Evolutionary conservation across 2,888 invertebrate species (phyloP), one percentile per base, ranked within the genome.

Genomic region (Dicycla oo): DNA sequence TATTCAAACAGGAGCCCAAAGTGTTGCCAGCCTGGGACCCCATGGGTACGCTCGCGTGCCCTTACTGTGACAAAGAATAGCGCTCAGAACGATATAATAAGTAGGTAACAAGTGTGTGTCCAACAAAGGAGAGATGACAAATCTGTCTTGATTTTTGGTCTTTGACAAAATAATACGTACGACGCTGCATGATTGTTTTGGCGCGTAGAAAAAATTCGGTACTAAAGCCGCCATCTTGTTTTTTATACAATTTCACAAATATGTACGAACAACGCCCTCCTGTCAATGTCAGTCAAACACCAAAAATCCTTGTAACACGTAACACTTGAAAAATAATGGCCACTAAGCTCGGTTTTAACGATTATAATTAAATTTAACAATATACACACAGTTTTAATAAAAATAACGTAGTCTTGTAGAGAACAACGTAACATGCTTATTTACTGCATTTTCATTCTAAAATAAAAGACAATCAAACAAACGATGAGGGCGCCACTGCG

Each of bases 21-120:
- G 97, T 98, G 51, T 94, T 99, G 88, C 99, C 99, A 5, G 98
- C 99, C 0, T 99, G 99, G 99, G 99, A 99, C 93, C 99, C 99
- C 3, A 98, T 99, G 98, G 99, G 99, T 72, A 98, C 98, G 3
- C 96, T 98, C 73, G 98, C 98, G 63, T 95, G 95, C 67, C 91
- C 94, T 0, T 70, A 91, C 3, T 95, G 95, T 82, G 83, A 75
- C 69, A 87, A 90, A 73, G 89, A 94, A 83, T 92, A 90, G 84
- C 69, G 54, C 61, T 72, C 47, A 18, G n/a, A n/a, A n/a, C n/a
- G 4, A 51, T 10, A 53, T 34, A 18, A 15, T 53, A 64, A 15
- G 60, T 73, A 51, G 51, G 51, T 53, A 54, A 69, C 66, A 49
- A 69, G 18, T 56, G 15, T 49, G 38, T 13, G 15, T 64, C 26